These are phyloP conservation scores for Haemorhous mexicanus DNA, from an alignment of 2,113 vertebrate species.

Conservation along the genomic window DNA sequence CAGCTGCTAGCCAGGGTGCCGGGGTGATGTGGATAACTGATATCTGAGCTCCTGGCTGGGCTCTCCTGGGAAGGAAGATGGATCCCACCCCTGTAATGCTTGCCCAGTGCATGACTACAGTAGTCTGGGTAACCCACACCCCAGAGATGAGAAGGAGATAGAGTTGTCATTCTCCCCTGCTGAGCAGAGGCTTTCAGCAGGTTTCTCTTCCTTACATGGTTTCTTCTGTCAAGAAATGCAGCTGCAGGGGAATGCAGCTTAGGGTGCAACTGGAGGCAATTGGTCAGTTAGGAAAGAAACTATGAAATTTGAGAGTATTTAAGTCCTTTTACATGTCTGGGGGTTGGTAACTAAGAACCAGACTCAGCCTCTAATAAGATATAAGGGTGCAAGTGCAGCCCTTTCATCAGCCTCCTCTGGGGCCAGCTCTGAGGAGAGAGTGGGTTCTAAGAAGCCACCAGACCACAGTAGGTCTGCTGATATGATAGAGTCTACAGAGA, in stretches of 20 bases:
- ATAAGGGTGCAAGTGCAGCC: not conserved
- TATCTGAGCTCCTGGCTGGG: not conserved
- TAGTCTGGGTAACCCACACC: not conserved
- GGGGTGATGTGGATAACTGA: not conserved
- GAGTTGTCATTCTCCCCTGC: not conserved
- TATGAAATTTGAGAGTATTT: not conserved
- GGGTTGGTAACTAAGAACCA: not conserved
- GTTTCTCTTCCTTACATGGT: not conserved
- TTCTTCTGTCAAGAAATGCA: not conserved
- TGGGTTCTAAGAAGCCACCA: not conserved
- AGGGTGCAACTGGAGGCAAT: not conserved
- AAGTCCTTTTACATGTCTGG: not conserved
- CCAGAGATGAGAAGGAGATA: not conserved
- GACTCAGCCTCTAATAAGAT: not conserved
- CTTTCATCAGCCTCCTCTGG: not conserved
- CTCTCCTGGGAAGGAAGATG: not conserved
- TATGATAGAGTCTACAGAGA: rapidly evolving
- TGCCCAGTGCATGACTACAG: not conserved
- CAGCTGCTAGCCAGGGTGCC: not conserved
- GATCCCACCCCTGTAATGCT: not conserved
- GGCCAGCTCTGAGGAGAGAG: not conserved
- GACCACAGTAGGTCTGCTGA: not conserved
- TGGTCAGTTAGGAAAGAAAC: not conserved
- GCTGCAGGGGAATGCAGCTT: rapidly evolving
- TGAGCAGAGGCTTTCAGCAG: not conserved